Conservation (phyloP, 1,140 invertebrate genomes). For the Camponotus floridanus region DNA sequence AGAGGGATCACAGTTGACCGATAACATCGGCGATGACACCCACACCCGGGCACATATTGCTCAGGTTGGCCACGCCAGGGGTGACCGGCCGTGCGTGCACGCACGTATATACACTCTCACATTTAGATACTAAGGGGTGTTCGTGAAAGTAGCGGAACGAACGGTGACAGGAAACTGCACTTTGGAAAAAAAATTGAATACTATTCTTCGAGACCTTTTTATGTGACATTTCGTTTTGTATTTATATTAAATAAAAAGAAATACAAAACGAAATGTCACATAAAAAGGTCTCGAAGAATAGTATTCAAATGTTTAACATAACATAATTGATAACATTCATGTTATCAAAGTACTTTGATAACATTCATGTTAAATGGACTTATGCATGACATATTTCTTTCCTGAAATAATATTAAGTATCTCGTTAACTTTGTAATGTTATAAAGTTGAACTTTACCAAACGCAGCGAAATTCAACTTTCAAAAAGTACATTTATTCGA, state of each 20-base stretch:
- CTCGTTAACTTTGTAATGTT: not conserved
- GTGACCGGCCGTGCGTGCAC: slow-evolving; percentile 38
- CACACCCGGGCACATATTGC: slow-evolving; percentile 13
- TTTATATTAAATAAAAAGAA: too few species aligned
- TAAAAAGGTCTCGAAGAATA: too few species aligned
- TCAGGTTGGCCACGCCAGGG: slow-evolving; percentile 44
- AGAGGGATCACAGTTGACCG: not conserved
- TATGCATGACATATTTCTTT: not conserved
- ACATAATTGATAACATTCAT: too few species aligned
- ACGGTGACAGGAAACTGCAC: not conserved
- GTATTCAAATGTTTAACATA: too few species aligned
- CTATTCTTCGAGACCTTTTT: not conserved
- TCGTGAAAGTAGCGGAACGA: slow-evolving; percentile 42
- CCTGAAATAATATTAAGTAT: not conserved
- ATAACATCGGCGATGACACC: slow-evolving; percentile 59
- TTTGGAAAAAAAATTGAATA: slow-evolving; percentile 11
- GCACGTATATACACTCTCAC: slow-evolving; percentile 8
- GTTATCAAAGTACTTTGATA: not conserved
- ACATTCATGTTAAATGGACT: not conserved
- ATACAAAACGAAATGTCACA: too few species aligned
- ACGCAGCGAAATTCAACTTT: not conserved
- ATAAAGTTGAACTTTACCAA: not conserved
- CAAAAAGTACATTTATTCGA: not conserved
- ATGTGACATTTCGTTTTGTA: not conserved
- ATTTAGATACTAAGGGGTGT: slow-evolving; percentile 30